Base-by-base conservation (phyloP, 2,113 vertebrate genomes). In the Athene cunicularia region DNA sequence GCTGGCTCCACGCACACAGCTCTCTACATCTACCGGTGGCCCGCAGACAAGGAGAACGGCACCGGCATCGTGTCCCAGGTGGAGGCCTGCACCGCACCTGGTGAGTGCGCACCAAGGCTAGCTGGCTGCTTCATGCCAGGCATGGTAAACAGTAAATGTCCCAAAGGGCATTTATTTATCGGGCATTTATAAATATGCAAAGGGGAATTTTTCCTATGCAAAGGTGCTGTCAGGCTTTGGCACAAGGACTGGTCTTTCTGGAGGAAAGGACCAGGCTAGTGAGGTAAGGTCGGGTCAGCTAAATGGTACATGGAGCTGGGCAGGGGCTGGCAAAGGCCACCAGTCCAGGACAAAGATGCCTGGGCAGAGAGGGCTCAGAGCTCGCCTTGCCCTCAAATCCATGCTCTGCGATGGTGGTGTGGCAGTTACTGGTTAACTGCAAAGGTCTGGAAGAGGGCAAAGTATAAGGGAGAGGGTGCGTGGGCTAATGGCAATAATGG, bases 1-100 rank as follows among this genome's bases (percentile, higher is more conserved):
- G 99, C 99, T 0, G 99, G 99, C 63, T 99, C 99, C 53, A 99
- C 99, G 0, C 99, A 99, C 97, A 99, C 99, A 0, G 87, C 99
- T 47, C 97, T 99, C 96, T 99, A 98, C 67, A 96, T 99, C 84
- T 99, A 99, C 95, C 99, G 93, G 93, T 99, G 99, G 99, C 98
- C 97, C 0, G 98, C 97, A 1, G 98, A 98, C 97, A 99, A 99
- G 93, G 98, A 99, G 88, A 99, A 99, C 0, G 97, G 97, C 95
- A 99, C 99, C 0, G 99, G 99, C 2, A 97, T 99, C 8, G 98
- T 99, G 50, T 99, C 98, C 58, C 99, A 99, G 97, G 98, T 99
- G 91, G 94, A 96, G 27, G 96, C 98, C 88, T 99, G 99, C 85
- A 84, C 97, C 5, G 98, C 95, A 23, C 8, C 98, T 0, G 99